These are phyloP conservation scores for Microctenopoma lineatum DNA, from an alignment of 2,797 vertebrate species.

Conservation along the genomic window DNA sequence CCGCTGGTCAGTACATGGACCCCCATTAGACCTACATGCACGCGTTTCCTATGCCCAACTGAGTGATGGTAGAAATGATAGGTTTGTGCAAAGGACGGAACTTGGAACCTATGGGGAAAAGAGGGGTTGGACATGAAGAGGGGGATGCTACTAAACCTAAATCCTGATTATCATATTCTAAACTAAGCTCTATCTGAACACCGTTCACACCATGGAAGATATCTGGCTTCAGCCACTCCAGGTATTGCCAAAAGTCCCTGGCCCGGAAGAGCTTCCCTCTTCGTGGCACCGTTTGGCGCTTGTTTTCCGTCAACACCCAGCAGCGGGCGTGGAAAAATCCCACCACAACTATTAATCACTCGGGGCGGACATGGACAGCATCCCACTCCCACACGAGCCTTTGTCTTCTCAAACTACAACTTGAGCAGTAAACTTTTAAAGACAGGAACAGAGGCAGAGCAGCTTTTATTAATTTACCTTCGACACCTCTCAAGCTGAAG, in stretches of 20 bases:
- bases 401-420: slow-evolving; percentile 80
- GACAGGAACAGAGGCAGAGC: slow-evolving; percentile 53
- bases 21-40: slow-evolving; percentile 78
- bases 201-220: neutral
- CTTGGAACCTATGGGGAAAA: slow-evolving; percentile 17
- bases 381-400: slow-evolving; percentile 83
- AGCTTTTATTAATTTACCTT: slow-evolving; percentile 47
- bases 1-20: slow-evolving; percentile 80
- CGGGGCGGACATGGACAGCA: slow-evolving; percentile 81
- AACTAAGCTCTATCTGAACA: neutral
- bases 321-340: slow-evolving; percentile 81
- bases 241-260: slow-evolving; percentile 25
- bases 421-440: slow-evolving; percentile 74
- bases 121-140: neutral
- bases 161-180: neutral
- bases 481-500: slow-evolving; percentile 16
- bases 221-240: slow-evolving; percentile 8
- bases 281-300: slow-evolving; percentile 77
- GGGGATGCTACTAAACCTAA: slow-evolving; percentile 4
- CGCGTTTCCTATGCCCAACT: slow-evolving; percentile 81
- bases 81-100: slow-evolving; percentile 61
- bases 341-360: slow-evolving; percentile 88
- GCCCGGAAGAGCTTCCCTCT: slow-evolving; percentile 64
- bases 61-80: slow-evolving; percentile 84
- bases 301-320: slow-evolving; percentile 82